A percentile compares a stretch with the other conserved stretches of the same genome.
phyloP scores from a whole-genome alignment of 2,797 vertebrate genomes.

The Loriculus beryllinus region DNA sequence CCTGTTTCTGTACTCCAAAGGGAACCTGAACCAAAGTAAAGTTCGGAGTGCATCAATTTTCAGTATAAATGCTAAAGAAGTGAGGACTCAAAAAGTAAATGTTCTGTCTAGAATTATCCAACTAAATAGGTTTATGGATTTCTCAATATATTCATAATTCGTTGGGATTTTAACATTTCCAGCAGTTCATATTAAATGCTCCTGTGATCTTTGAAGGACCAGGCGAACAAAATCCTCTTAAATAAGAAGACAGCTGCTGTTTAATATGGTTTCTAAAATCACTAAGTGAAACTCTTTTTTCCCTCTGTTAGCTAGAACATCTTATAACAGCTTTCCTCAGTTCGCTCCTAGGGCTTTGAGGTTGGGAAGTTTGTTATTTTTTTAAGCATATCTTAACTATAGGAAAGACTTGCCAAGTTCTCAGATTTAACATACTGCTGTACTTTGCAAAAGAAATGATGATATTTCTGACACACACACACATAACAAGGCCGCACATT shows the following conservation, averaged over 20 bases:
- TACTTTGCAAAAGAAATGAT: background rate
- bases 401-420: background rate
- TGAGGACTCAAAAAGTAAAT: background rate
- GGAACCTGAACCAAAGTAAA: background rate
- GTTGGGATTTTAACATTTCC: constrained; percentile 5
- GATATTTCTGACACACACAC: fast-evolving
- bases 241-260: background rate
- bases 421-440: background rate
- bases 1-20: background rate
- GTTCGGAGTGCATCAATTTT: background rate
- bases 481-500: background rate
- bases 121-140: constrained; percentile 32
- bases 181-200: constrained; percentile 17
- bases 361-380: background rate
- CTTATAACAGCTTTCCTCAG: background rate
- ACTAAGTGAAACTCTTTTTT: background rate
- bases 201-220: constrained; percentile 12
- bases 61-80: background rate
- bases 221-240: constrained; percentile 47
- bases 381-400: background rate
- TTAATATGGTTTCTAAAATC: background rate
- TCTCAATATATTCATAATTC: constrained; percentile 36
- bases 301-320: background rate
- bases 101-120: background rate
- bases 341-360: background rate